Percentiles rank a stretch among this genome's conserved stretches.
phyloP scores from a whole-genome alignment of 2,113 vertebrate genomes.

The Melierax canorus region DNA sequence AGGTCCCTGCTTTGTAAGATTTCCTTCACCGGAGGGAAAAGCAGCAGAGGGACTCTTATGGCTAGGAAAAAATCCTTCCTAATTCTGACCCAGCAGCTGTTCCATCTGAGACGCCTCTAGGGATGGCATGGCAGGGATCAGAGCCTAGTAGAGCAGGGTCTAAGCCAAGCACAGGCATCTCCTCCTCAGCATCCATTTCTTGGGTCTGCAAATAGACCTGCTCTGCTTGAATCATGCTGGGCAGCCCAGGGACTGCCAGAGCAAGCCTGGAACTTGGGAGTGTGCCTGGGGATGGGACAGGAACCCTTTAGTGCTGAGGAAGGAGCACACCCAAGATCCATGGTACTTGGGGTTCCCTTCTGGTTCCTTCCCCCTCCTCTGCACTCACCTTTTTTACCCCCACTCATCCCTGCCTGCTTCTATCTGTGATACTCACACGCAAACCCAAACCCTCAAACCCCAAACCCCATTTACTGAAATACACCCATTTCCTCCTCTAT shows the following conservation, averaged over 20 bases:
- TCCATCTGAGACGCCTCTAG: slow-evolving; percentile 35
- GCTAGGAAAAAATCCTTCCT: slow-evolving; percentile 53
- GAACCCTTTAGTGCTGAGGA: not conserved
- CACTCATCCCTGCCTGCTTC: not conserved
- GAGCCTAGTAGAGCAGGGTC: slow-evolving; percentile 5
- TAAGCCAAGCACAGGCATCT: not conserved
- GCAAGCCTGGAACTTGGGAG: not conserved
- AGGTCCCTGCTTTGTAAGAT: not conserved
- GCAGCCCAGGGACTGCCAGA: not conserved
- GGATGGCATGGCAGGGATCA: slow-evolving; percentile 34
- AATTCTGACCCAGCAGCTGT: slow-evolving; percentile 58
- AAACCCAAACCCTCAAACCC: not conserved
- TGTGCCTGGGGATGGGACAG: not conserved
- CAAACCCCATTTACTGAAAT: not conserved
- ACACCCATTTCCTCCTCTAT: not conserved
- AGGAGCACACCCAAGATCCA: not conserved
- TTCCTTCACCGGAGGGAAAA: not conserved
- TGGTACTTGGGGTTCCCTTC: not conserved
- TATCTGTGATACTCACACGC: not conserved
- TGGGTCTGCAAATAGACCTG: not conserved
- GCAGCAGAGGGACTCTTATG: not conserved
- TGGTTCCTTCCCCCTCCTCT: not conserved
- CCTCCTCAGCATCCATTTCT: not conserved
- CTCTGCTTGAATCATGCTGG: not conserved
- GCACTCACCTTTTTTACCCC: not conserved